Conservation (phyloP, 2,113 vertebrate species). For the Ciconia stormi region DNA sequence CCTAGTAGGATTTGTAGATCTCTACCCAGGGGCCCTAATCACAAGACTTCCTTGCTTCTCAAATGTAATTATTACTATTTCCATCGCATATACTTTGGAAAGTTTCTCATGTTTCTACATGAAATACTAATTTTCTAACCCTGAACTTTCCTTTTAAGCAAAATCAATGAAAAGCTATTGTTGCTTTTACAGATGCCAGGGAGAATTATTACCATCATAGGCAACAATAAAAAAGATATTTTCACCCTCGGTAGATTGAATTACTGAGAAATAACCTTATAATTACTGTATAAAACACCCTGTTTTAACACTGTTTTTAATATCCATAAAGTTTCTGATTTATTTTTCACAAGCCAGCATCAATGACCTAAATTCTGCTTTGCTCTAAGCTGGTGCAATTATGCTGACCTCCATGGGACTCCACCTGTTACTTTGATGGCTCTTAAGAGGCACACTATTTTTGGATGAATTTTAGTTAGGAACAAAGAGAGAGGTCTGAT, state of each 20-base stretch:
- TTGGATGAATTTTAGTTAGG: neutral
- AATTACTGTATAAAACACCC: slow-evolving; percentile 53
- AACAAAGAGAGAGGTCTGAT: neutral
- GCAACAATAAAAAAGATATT: slow-evolving; percentile 58
- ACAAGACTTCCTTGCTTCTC: slow-evolving; percentile 11
- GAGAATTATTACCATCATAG: slow-evolving; percentile 52
- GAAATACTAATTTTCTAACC: slow-evolving; percentile 55
- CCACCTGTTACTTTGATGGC: neutral
- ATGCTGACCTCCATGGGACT: neutral
- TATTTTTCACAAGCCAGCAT: slow-evolving; percentile 17
- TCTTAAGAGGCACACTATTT: neutral
- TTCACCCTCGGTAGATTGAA: slow-evolving; percentile 30
- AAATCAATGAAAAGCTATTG: slow-evolving; percentile 65
- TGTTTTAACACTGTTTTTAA: slow-evolving; percentile 39
- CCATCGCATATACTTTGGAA: neutral
- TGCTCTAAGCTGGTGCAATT: neutral
- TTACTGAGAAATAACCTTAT: slow-evolving; percentile 57
- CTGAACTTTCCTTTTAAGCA: slow-evolving; percentile 61
- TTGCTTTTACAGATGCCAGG: slow-evolving; percentile 50
- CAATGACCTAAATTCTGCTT: neutral
- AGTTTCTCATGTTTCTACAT: slow-evolving; percentile 50
- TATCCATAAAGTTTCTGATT: slow-evolving; percentile 32
- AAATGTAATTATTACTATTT: slow-evolving; percentile 17
- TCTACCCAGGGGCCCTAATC: neutral
- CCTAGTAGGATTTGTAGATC: neutral